Base-by-base conservation (phyloP, 1,140 invertebrate genomes). In the Drosophila hydei region DNA sequence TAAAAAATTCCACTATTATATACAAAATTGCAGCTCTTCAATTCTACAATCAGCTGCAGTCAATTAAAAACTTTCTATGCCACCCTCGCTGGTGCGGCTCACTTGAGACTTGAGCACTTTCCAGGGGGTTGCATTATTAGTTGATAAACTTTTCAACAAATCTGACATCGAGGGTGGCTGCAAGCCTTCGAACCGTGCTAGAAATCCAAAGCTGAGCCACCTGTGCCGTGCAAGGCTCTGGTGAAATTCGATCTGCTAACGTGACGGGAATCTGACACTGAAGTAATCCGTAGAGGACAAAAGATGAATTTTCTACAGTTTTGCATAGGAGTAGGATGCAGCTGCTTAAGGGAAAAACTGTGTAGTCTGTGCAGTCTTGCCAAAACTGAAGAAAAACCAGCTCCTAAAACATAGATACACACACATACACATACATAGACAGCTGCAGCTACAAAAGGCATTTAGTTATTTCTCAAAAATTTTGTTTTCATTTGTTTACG, bases 101-200 rank as follows among this genome's bases (percentile, higher is more conserved):
- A 72, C 69, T 72, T 67, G 62, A 67, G 62, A 59, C 47, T 59
- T 72, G 45, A 67, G 25, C 54, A 59, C 40, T 59, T 59, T 45
- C 45, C 54, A 27, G 69, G 47, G 38, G 69, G 69, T 54, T 72
- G 69, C 63, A 67, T 72, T 72, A 72, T 60, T 72, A 72, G 69
- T 72, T 67, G 40, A 23, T 48, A 59, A 72, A 67, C 54, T 72
- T 72, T 72, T 40, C 54, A 56, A 48, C 62, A 59, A 33, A 62
- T 30, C 43, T 47, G 54, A 52, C 38, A 47, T 40, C 23, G 40
- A 72, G 69, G 69, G 62, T 71, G 68, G 63, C 42, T 69, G 18
- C 16, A 18, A 8, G 23, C 23, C 25, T 48, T 14, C 36, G 4
- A 21, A 59, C 23, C 18, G 19, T 14, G 25, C 36, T 25, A 61